Evolutionary conservation across 2,888 invertebrate genomes (phyloP), one percentile per base, ranked within the genome.

Genomic region (Chymomyza caudatula): DNA sequence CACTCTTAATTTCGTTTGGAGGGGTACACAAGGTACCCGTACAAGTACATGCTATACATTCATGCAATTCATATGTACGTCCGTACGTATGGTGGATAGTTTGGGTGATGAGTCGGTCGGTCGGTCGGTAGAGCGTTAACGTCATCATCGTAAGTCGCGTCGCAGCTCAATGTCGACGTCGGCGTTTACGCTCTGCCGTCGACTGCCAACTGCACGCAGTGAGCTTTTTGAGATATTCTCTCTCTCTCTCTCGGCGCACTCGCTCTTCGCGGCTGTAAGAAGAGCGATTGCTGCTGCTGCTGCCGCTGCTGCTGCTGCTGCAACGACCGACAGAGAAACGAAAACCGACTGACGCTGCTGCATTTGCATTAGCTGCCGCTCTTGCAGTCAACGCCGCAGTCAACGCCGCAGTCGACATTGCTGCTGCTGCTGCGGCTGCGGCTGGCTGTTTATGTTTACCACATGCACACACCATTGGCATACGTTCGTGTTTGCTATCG

Each of bases 1-100:
- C 81, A 81, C 81, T 81, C 83, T 81, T 85, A 76, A 69, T 81
- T 81, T 81, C 81, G 79, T 79, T 81, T 79, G 49, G n/a, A n/a
- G n/a, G n/a, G n/a, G n/a, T n/a, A n/a, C n/a, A n/a, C 56, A 57
- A 13, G 29, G 15, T 20, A 20, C 43, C 58, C 51, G 60, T 57
- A 58, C 56, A 68, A 59, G 56, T 37, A 52, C 20, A 23, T 22
- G n/a, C n/a, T n/a, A 22, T 15, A 4, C 43, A 43, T 44, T 6
- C 44, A 44, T 6, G 17, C 22, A 37, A 5, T 25, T 25, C 23
- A n/a, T 47, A 15, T 23, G 22, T 47, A 8, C 47, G 1, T 47
- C 2, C 6, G 43, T 43, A 19, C 8, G 47, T 47, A 8, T 15
- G 47, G 6, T 0, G 4, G 44, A 25, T 13, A 44, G 2, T 44